These are phyloP conservation scores for Stomatorhinus ivindoensis DNA, from an alignment of 2,113 vertebrate species.

Conservation along the genomic window DNA sequence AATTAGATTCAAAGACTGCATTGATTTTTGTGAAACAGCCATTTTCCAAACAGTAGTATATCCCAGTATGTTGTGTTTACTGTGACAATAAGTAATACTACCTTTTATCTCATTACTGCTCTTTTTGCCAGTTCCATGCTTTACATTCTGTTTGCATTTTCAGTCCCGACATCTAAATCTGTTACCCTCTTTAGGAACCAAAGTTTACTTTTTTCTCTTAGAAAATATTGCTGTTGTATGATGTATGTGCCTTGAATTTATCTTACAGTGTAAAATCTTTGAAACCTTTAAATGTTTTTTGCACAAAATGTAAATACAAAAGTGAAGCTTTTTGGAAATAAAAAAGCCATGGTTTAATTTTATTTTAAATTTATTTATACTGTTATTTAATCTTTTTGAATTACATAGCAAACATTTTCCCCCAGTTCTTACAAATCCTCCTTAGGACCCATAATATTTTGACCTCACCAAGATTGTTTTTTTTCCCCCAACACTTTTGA, in stretches of 20 bases:
- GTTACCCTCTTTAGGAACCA: constrained; percentile 61
- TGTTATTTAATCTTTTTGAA: neutral
- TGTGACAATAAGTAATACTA: neutral
- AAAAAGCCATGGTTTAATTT: constrained; percentile 63
- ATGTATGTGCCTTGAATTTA: constrained; percentile 77
- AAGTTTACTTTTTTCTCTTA: constrained; percentile 63
- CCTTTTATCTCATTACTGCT: neutral
- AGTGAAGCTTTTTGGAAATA: constrained; percentile 68
- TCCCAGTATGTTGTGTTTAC: neutral
- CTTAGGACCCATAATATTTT: neutral
- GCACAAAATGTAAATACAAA: constrained; percentile 74
- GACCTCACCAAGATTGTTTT: neutral
- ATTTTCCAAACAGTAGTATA: neutral
- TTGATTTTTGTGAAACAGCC: neutral
- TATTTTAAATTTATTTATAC: constrained; percentile 22
- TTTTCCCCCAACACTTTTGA: neutral
- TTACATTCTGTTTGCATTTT: constrained; percentile 36
- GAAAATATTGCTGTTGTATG: constrained; percentile 65
- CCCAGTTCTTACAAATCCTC: neutral
- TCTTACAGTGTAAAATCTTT: constrained; percentile 74
- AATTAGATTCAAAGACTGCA: neutral
- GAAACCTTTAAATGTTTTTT: constrained; percentile 74
- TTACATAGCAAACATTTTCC: neutral
- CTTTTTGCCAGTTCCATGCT: constrained; percentile 9
- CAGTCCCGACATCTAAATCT: constrained; percentile 38